Evolutionary conservation across 1,140 invertebrate species (phyloP).

Genomic region (Wiebesia pumilae): DNA sequence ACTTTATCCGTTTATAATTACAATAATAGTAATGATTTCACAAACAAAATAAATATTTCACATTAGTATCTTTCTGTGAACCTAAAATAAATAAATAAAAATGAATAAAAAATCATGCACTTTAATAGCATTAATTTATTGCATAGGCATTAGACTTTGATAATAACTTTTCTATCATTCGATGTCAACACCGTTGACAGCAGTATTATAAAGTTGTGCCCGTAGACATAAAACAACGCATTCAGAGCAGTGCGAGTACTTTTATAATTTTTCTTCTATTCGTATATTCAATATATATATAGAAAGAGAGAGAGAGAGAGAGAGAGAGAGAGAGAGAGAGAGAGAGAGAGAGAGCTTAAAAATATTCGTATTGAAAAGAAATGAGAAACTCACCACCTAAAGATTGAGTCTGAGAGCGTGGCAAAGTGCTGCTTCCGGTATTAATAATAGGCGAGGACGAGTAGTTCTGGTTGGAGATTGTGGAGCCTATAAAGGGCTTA

Average conservation of each 20-base stretch:
- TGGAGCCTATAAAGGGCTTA: slow-evolving; percentile 78
- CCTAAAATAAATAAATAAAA: background rate
- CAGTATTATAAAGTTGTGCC: background rate
- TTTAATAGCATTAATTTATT: background rate
- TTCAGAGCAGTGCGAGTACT: background rate
- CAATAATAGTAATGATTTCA: too few species aligned
- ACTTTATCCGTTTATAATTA: too few species aligned
- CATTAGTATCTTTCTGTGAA: too few species aligned
- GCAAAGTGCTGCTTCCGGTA: slow-evolving; percentile 69
- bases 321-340: too few species aligned
- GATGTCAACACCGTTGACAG: background rate
- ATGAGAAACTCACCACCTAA: slow-evolving; percentile 69
- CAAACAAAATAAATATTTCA: too few species aligned
- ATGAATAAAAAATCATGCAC: background rate
- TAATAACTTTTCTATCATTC: background rate
- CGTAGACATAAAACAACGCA: too few species aligned
- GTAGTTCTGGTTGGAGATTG: slow-evolving; percentile 64
- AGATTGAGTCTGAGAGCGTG: slow-evolving; percentile 71
- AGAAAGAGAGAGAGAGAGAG: too few species aligned
- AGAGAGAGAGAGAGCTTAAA: background rate
- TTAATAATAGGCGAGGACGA: slow-evolving; percentile 68
- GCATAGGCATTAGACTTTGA: background rate
- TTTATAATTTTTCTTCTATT: background rate
- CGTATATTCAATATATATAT: background rate
- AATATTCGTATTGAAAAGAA: background rate